Evolutionary conservation across 2,888 invertebrate genomes (phyloP), one percentile per base, ranked within the genome.

Genomic region (Gymnocheta viridis): DNA sequence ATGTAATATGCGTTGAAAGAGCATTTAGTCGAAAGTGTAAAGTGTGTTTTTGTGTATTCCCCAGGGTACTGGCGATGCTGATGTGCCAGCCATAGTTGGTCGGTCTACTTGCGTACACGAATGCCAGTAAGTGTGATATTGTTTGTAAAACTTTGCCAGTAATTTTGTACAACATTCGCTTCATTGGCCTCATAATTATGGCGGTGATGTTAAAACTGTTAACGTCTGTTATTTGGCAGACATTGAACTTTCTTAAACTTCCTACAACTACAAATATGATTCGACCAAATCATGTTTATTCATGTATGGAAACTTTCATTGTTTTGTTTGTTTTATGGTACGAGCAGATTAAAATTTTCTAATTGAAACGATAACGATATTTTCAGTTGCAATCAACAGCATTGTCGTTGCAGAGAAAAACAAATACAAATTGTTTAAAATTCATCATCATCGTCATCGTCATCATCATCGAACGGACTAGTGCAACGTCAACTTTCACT

Each of bases 21-120:
- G 35, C 67, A 78, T 73, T 73, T 79, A 54, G 79, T 49, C 44
- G 38, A 70, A 70, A 69, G 49, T 44, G 67, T 41, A 64, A 86
- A 86, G 81, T 82, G 85, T 64, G 78, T 86, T 85, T 82, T 64
- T 78, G 32, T 86, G 86, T 86, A 82, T 67, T 85, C 82, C 62
- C 82, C 49, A 27, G 78, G 74, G 67, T 69, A 22, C 19, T 44
- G 56, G 32, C 19, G 72, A 47, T 67, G 78, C 41, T 74, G 41
- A 24, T 44, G 24, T 35, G 9, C 9, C 17, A 12, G n/a, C n/a
- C n/a, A n/a, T n/a, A n/a, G n/a, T n/a, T 17, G 17, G 24, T 17
- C 17, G 29, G n/a, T 56, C n/a, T 35, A 64, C 19, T 10, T 14
- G 24, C n/a, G 60, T 47, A 14, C 44, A 41, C n/a, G 17, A 22